phyloP scores from a whole-genome alignment of 2,113 vertebrate species.

The Nycticryphes semicollaris region DNA sequence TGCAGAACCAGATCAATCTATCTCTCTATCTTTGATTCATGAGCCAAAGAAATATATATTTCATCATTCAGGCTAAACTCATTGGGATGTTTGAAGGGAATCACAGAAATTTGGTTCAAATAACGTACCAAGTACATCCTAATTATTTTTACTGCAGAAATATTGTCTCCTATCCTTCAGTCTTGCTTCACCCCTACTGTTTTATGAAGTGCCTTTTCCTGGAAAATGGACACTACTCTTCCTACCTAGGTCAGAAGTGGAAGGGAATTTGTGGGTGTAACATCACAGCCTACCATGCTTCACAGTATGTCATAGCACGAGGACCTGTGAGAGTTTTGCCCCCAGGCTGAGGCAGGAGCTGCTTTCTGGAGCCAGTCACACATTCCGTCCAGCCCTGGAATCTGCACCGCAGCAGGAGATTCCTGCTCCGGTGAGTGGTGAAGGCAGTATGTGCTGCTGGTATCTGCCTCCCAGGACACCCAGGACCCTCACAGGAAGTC shows the following conservation, averaged over 20 bases:
- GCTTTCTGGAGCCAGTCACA: not conserved
- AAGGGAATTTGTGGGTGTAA: not conserved
- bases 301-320: fast-evolving
- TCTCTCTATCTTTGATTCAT: not conserved
- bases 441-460: not conserved
- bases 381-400: no score
- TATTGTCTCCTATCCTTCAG: not conserved
- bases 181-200: not conserved
- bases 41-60: not conserved
- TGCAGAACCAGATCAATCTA: not conserved
- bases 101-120: not conserved
- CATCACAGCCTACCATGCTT: fast-evolving
- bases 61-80: not conserved
- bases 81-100: not conserved
- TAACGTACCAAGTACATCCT: not conserved
- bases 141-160: not conserved
- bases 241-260: not conserved
- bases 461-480: not conserved
- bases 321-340: not conserved
- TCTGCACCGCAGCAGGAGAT: not conserved
- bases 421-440: not conserved
- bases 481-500: not conserved
- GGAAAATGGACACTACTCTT: not conserved
- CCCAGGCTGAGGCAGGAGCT: not conserved
- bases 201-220: not conserved